Base-by-base conservation (phyloP, 2,797 vertebrate species). In the Erpetoichthys calabaricus region DNA sequence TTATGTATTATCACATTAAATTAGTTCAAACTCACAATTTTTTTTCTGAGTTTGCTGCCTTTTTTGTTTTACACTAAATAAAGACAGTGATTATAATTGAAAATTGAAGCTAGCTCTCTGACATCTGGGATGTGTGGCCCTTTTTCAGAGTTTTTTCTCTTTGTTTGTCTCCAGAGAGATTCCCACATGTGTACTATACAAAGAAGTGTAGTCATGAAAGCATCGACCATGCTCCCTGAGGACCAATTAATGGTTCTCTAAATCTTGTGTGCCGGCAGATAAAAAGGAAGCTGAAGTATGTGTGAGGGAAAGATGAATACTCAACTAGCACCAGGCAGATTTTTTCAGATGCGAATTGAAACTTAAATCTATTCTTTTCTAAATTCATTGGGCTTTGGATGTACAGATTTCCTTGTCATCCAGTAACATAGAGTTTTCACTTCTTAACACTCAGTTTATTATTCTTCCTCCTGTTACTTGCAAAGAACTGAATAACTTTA, bases 181-280 rank as follows among this genome's bases (percentile, higher is more conserved):
- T 79, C 77, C 86, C 86, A 85, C 82, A 83, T 84, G 83, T 86
- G 83, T 80, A 86, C 81, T 82, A 89, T 80, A 87, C 82, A 88
- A 83, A 84, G 84, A 82, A 66, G 80, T 72, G 73, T 69, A 84
- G 82, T 78, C 79, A 86, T 87, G 86, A 90, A 87, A 88, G 80
- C 70, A 44, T 77, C 81, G 71, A 83, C 83, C 86, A 80, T 81
- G 81, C 78, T 95, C 93, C 90, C 92, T 56, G 67, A 88, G 88
- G 91, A 91, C 91, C 92, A 92, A 94, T 92, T 95, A 96, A 86
- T 81, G 77, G 79, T 77, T 80, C 71, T 88, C 83, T 84, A 89
- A 87, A 89, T 91, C 90, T 92, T 76, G 76, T 81, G 82, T 89
- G 86, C 86, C 86, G 80, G 74, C 80, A 91, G 89, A 95, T 94